Conservation (phyloP, 2,113 vertebrate genomes). For the Fregata magnificens region DNA sequence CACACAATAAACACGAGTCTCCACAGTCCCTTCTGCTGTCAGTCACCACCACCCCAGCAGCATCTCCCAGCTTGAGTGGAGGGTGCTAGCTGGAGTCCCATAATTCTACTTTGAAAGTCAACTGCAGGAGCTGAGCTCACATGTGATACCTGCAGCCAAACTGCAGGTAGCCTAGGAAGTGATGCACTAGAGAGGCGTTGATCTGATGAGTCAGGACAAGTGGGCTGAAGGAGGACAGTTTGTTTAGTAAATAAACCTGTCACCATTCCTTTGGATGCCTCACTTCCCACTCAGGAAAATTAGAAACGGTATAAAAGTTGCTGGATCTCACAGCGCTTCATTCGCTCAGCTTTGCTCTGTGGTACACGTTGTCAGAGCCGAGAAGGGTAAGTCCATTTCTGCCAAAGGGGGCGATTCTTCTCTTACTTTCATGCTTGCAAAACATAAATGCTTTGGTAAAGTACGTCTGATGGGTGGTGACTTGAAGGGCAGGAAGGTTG, state of each 20-base stretch:
- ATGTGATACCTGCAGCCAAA: neutral
- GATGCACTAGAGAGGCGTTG: neutral
- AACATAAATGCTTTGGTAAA: neutral
- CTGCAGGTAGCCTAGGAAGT: neutral
- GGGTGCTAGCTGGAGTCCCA: neutral
- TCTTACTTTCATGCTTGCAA: neutral
- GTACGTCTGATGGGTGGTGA: neutral
- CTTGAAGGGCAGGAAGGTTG: neutral
- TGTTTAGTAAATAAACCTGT: slow-evolving; percentile 16
- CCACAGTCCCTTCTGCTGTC: neutral
- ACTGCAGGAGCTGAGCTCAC: neutral
- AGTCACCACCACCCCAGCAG: neutral
- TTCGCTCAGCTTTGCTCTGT: neutral
- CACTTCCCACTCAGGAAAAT: neutral
- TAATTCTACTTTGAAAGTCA: neutral
- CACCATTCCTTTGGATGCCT: slow-evolving; percentile 47
- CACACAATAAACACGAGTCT: fast-evolving
- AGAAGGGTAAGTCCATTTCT: slow-evolving; percentile 7
- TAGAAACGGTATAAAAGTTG: neutral
- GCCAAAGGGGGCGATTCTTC: neutral
- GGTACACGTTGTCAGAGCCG: fast-evolving
- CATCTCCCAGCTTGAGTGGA: neutral
- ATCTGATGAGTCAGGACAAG: slow-evolving; percentile 16
- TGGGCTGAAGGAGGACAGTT: neutral
- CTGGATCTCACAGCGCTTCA: neutral